Evolutionary conservation across 2,113 vertebrate species (phyloP).

Genomic region (Xerus inauris): DNA sequence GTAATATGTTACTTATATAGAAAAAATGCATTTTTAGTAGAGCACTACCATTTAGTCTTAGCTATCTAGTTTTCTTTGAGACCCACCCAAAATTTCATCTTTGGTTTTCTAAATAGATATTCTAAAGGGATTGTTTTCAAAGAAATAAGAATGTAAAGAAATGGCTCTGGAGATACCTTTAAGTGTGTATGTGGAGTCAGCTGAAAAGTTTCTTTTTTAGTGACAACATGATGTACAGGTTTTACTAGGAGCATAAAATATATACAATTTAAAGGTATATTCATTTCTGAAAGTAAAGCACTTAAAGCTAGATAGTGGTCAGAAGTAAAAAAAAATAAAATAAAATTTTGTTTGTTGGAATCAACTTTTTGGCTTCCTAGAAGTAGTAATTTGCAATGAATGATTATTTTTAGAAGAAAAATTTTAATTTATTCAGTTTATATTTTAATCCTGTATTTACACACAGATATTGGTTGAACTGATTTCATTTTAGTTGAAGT

Average conservation of each 20-base stretch:
- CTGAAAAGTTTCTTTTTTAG: background rate
- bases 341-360: background rate
- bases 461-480: background rate
- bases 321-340: background rate
- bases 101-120: background rate
- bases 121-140: background rate
- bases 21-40: background rate
- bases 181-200: background rate
- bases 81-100: background rate
- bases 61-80: conserved; percentile 32
- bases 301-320: background rate
- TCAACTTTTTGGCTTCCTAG: background rate
- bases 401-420: background rate
- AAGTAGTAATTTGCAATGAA: background rate
- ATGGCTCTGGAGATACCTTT: background rate
- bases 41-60: background rate
- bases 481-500: conserved; percentile 32
- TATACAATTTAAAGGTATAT: background rate
- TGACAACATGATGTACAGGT: background rate
- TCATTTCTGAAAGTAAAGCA: conserved; percentile 30
- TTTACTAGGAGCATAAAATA: background rate
- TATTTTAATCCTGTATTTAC: background rate
- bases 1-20: background rate
- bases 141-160: conserved; percentile 34
- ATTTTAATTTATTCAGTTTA: background rate